Conservation (phyloP, 2,888 invertebrate genomes). For the Harpalus rubripes region DNA sequence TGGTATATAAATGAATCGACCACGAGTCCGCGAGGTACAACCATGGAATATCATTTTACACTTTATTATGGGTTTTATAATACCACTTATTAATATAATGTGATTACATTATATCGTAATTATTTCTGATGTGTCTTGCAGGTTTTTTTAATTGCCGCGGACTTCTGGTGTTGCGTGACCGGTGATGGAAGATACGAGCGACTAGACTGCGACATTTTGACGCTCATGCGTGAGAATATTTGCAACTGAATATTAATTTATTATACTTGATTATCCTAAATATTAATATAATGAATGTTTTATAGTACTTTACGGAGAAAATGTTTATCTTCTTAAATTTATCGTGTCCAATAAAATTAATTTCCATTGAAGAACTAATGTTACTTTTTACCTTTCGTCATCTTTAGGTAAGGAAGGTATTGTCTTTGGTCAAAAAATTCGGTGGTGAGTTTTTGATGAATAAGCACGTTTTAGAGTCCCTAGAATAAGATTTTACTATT, state of each 20-base stretch:
- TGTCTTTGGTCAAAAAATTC: too few species aligned
- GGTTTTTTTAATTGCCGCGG: constrained; percentile 68
- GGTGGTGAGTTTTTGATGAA: too few species aligned
- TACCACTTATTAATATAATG: constrained; percentile 75
- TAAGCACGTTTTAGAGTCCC: too few species aligned
- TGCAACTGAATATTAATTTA: constrained; percentile 45
- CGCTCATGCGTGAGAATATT: constrained; percentile 53
- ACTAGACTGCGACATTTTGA: constrained; percentile 34
- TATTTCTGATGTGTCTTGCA: constrained; percentile 70
- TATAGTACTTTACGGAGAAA: constrained; percentile 6
- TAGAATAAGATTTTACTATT: too few species aligned
- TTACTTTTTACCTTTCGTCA: too few species aligned
- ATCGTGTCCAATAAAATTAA: neutral
- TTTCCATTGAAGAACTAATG: neutral
- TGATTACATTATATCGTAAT: constrained; percentile 75
- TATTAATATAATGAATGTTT: constrained; percentile 31
- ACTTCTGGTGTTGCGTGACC: constrained; percentile 72
- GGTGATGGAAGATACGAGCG: constrained; percentile 47
- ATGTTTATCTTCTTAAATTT: constrained; percentile 17
- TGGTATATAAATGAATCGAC: constrained; percentile 74
- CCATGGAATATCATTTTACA: constrained; percentile 75
- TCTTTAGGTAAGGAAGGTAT: too few species aligned
- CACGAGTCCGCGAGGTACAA: constrained; percentile 72
- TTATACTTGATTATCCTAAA: constrained; percentile 22
- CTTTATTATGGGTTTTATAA: constrained; percentile 75